Conservation (phyloP, 2,113 vertebrate species). For the Nansenia antarctica region DNA sequence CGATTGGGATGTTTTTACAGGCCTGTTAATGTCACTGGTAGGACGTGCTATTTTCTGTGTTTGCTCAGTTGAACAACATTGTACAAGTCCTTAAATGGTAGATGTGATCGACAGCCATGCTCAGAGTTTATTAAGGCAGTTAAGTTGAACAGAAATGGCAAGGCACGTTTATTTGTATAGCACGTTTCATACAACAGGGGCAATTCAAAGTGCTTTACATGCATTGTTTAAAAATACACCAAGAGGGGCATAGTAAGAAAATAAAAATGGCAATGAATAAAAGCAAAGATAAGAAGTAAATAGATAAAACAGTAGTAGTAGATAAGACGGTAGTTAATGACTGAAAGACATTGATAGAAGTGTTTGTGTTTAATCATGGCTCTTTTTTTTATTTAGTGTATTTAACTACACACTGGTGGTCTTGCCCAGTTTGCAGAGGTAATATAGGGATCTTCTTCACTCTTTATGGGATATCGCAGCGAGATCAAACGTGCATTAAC, state of each 20-base stretch:
- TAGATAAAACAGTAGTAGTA: not conserved
- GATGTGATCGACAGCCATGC: constrained; percentile 44
- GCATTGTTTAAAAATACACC: too few species aligned
- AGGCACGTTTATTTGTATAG: too few species aligned
- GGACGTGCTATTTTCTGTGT: too few species aligned
- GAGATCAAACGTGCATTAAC: constrained; percentile 68
- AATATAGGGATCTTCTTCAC: constrained; percentile 54
- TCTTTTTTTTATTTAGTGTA: constrained; percentile 48
- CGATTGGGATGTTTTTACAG: too few species aligned
- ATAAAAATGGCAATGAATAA: too few species aligned
- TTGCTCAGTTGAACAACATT: not conserved
- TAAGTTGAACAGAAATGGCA: not conserved
- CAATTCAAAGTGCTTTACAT: too few species aligned
- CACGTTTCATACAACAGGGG: too few species aligned
- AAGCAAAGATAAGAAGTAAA: too few species aligned
- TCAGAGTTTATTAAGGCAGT: constrained; percentile 43
- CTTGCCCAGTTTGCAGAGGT: constrained; percentile 52
- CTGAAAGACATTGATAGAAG: not conserved
- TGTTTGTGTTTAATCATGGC: not conserved
- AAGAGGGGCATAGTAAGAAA: too few species aligned
- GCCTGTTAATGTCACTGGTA: too few species aligned
- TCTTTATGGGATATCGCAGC: constrained; percentile 64
- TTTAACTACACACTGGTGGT: constrained; percentile 44
- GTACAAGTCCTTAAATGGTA: constrained; percentile 38
- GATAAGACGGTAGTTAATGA: too few species aligned